A percentile compares a stretch with the other conserved stretches of the same genome.
phyloP scores from a whole-genome alignment of 92 coral and sea anemone genomes.

The Paragorgia papillata region DNA sequence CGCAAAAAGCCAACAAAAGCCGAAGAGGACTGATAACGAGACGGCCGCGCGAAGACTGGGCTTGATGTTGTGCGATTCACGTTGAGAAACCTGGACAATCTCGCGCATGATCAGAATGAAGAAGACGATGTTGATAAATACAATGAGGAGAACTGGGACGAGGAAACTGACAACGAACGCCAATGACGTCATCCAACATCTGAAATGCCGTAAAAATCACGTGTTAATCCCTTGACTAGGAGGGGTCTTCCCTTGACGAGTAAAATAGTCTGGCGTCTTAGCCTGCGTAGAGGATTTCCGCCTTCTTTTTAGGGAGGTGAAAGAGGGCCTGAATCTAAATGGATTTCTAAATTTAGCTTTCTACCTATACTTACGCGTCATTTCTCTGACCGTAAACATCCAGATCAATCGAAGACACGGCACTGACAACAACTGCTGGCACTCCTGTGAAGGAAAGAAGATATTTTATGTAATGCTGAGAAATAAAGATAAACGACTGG shows the following conservation, averaged over 20 bases:
- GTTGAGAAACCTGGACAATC: slow-evolving; percentile 74
- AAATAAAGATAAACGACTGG: too few species aligned
- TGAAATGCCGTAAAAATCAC: too few species aligned
- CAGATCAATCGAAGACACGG: slow-evolving; percentile 61
- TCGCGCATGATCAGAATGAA: slow-evolving; percentile 89
- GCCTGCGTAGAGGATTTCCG: too few species aligned
- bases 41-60: slow-evolving; percentile 78
- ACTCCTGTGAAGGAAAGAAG: slow-evolving; percentile 62
- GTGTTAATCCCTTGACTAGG: too few species aligned
- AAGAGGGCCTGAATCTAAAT: too few species aligned
- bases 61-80: slow-evolving; percentile 57
- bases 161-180: slow-evolving; percentile 84
- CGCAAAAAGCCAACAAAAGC: slow-evolving; percentile 93
- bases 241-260: too few species aligned
- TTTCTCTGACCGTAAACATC: slow-evolving; percentile 65
- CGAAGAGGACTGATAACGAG: slow-evolving; percentile 84
- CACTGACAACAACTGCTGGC: slow-evolving; percentile 74
- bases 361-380: slow-evolving; percentile 36
- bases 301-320: too few species aligned
- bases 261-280: too few species aligned
- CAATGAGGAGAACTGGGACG: slow-evolving; percentile 83
- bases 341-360: too few species aligned
- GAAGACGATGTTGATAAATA: slow-evolving; percentile 66
- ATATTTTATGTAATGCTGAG: background rate
- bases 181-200: slow-evolving; percentile 87